A percentile compares a stretch with the other conserved stretches of the same genome.
Conservation (phyloP, 1,140 invertebrate genomes). For the Drosophila ogumai region DNA sequence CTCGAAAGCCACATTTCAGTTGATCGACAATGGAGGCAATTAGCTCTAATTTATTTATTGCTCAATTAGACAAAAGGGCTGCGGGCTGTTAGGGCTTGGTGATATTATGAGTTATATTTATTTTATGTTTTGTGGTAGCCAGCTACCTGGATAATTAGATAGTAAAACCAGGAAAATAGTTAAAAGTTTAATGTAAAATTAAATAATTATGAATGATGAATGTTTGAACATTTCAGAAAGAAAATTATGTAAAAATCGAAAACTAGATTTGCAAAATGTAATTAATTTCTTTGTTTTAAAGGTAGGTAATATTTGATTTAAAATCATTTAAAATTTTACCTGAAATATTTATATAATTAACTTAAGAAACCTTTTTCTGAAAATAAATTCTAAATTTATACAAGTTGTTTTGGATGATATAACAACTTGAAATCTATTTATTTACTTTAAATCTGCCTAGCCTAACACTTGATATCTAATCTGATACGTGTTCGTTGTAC, state of each 20-base stretch:
- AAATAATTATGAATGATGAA: not conserved
- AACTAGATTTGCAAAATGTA: not conserved
- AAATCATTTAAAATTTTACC: too few species aligned
- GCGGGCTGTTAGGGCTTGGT: slow-evolving; percentile 1
- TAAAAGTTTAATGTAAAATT: not conserved
- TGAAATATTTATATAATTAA: too few species aligned
- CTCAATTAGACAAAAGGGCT: slow-evolving; percentile 42
- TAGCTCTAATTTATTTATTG: slow-evolving; percentile 48
- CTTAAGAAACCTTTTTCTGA: not conserved
- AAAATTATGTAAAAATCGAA: not conserved
- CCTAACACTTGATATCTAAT: slow-evolving; percentile 9
- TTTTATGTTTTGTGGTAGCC: not conserved
- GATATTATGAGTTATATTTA: slow-evolving; percentile 11
- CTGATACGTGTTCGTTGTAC: slow-evolving; percentile 2
- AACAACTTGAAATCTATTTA: not conserved
- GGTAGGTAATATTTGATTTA: not conserved
- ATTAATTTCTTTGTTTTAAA: too few species aligned
- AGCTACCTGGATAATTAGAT: not conserved
- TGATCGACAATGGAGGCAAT: slow-evolving; percentile 39
- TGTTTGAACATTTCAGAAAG: not conserved
- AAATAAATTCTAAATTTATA: not conserved
- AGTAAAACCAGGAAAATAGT: not conserved
- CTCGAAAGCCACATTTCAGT: slow-evolving; percentile 12
- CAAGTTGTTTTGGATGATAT: not conserved
- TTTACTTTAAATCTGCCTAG: not conserved